phyloP scores from a whole-genome alignment of 2,888 invertebrate species.

The Dendrolimus pini region DNA sequence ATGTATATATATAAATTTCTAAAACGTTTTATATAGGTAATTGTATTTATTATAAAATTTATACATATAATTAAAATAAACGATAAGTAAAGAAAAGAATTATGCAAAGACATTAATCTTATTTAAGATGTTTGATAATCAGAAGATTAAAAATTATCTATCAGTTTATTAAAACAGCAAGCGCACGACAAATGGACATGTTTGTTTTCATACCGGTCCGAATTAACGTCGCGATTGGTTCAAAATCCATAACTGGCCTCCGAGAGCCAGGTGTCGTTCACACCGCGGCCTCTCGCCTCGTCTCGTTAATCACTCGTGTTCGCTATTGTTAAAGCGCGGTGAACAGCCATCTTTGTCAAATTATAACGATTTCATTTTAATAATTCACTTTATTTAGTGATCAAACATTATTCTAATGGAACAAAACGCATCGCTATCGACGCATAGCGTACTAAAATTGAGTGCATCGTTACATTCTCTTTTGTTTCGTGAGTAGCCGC shows the following conservation, averaged over 20 bases:
- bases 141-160: too few species aligned
- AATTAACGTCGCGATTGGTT: constrained; percentile 76
- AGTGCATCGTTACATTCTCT: constrained; percentile 65
- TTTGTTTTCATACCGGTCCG: constrained; percentile 75
- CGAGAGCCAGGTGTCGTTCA: constrained; percentile 77
- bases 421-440: constrained; percentile 52
- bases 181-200: constrained; percentile 57
- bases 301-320: constrained; percentile 75
- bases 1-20: too few species aligned
- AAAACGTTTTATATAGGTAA: too few species aligned
- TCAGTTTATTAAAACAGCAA: constrained; percentile 9
- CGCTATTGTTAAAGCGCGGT: constrained; percentile 73
- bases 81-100: too few species aligned
- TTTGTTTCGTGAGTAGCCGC: constrained; percentile 67
- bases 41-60: too few species aligned
- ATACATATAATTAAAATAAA: too few species aligned
- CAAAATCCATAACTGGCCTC: constrained; percentile 77
- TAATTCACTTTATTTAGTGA: constrained; percentile 48
- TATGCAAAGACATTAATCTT: too few species aligned
- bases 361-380: constrained; percentile 65
- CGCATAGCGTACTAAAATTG: constrained; percentile 49
- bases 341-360: constrained; percentile 76
- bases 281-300: constrained; percentile 77
- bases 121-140: too few species aligned
- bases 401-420: constrained; percentile 49